Percentiles rank a stretch among this genome's conserved stretches.
These are phyloP conservation scores for Artibeus jamaicensis DNA, from an alignment of 2,797 vertebrate species.

Conservation along the genomic window DNA sequence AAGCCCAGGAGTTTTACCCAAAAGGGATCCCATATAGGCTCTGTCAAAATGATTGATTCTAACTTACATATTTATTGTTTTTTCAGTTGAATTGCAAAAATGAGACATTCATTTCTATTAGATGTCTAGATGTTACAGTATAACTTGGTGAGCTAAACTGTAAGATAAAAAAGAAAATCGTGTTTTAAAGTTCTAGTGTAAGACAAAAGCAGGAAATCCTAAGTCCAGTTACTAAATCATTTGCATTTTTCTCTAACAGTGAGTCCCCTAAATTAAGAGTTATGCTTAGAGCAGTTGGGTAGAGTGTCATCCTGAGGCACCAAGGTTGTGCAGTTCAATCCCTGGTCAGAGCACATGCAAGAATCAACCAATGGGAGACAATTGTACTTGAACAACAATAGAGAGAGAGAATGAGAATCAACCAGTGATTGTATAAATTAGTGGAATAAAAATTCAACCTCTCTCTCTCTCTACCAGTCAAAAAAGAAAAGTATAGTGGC, in stretches of 20 bases:
- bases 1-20: not conserved
- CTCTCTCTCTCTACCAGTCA: not conserved
- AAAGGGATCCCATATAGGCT: not conserved
- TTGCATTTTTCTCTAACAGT: not conserved
- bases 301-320: not conserved
- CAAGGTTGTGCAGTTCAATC: not conserved
- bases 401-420: no score
- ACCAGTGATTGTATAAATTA: no score
- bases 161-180: not conserved
- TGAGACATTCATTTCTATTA: conserved; percentile 26
- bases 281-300: not conserved
- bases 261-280: conserved; percentile 3
- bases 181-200: not conserved
- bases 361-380: not conserved
- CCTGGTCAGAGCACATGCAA: not conserved
- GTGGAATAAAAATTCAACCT: not conserved
- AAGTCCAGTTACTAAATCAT: not conserved
- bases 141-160: not conserved
- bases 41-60: not conserved
- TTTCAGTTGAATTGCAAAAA: not conserved
- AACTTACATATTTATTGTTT: not conserved
- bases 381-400: no score
- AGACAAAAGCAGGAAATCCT: not conserved
- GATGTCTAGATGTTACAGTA: not conserved
- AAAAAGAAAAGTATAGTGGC: not conserved